These are phyloP conservation scores for Lamproptera curius DNA, from an alignment of 2,888 invertebrate species.

Conservation along the genomic window DNA sequence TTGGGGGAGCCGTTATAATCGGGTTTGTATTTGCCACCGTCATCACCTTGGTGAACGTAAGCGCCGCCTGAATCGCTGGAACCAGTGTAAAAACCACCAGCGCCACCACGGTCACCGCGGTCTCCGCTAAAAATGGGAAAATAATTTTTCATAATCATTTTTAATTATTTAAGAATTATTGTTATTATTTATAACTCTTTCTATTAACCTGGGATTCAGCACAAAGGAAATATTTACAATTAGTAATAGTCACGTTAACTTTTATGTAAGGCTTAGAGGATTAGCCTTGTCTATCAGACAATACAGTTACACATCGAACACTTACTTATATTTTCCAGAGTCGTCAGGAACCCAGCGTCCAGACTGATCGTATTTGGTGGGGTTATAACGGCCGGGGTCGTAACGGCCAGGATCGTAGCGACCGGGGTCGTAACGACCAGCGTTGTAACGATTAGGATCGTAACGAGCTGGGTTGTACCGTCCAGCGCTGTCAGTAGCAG, in stretches of 20 bases:
- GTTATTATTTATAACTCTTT: background rate
- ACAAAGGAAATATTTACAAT: background rate
- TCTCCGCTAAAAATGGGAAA: conserved; percentile 43
- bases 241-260: too few relatives aligned
- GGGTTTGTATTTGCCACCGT: conserved; percentile 26
- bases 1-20: background rate
- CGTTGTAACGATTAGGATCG: conserved; percentile 16
- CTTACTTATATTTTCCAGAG: conserved; percentile 32
- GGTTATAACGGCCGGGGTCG: conserved; percentile 27
- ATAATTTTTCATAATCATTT: background rate
- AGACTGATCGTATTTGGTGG: conserved; percentile 27
- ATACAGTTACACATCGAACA: background rate
- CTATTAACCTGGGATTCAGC: background rate
- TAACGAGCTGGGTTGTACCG: conserved; percentile 12
- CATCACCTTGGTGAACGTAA: conserved; percentile 14
- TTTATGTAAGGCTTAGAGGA: too few relatives aligned
- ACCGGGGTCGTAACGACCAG: conserved; percentile 27
- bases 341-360: conserved; percentile 31
- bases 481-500: conserved; percentile 18
- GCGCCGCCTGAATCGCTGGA: conserved; percentile 29
- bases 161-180: background rate
- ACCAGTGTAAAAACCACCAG: conserved; percentile 54
- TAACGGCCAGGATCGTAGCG: conserved; percentile 28
- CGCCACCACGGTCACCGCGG: conserved; percentile 57
- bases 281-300: too few relatives aligned